Base-by-base conservation (phyloP, 2,797 vertebrate genomes). In the Danio choprae region DNA sequence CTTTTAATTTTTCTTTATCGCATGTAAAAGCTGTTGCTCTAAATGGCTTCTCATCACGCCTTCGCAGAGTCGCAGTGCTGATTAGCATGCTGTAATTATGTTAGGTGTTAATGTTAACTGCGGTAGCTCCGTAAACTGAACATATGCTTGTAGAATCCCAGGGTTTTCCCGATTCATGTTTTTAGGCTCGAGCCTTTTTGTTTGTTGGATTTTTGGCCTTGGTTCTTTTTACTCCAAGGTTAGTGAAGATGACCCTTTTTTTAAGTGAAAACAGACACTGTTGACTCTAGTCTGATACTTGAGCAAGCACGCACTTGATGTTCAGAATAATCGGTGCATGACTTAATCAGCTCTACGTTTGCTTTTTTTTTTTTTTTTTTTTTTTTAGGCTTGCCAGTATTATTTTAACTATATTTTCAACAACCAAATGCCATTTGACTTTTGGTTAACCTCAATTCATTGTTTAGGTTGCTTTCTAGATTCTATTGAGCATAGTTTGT, bases 1-100 rank as follows among this genome's bases (percentile, higher is more conserved):
- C 63, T 68, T 58, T 81, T 65, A 50, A 62, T 83, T 77, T 83
- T 77, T 83, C 81, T 72, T 80, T 80, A 81, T 79, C 71, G 46
- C 41, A 58, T 64, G 46, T 77, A 63, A 80, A 80, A 75, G 43
- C 59, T 76, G 75, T 80, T 72, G 70, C 15, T 59, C n/a, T 79
- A 48, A 74, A 81, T 78, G 81, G 50, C 76, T 74, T 79, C 75
- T 82, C 74, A 63, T 80, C 68, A 84, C 55, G 68, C 63, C 7
- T 77, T 82, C 20, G 22, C 44, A 0, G 53, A 75, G 43, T 56
- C 18, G 41, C 50, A 36, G 18, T 13, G 80, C 59, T 74, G 70
- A 75, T 84, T 81, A 77, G 77, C 53, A 62, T 41, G 11, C 8
- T 0, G 18, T 79, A 68, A 86, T 79, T 78, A 71, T 44, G 51